Conservation (phyloP, 2,888 invertebrate genomes). For the Anthoptus insignis region DNA sequence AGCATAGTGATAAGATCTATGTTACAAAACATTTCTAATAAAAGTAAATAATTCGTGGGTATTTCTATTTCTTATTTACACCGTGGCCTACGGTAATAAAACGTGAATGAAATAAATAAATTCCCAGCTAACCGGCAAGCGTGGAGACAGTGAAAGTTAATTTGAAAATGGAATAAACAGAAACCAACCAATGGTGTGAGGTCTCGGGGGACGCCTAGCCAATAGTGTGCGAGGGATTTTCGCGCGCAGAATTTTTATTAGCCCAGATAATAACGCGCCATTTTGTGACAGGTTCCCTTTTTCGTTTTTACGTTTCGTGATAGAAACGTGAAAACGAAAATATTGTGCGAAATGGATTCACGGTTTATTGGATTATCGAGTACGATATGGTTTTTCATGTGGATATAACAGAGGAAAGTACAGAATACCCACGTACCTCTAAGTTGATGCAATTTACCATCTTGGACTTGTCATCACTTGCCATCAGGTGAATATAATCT, state of each 20-base stretch:
- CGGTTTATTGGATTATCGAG: slow-evolving; percentile 5
- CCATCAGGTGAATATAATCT: too few relatives aligned
- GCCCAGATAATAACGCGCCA: slow-evolving; percentile 84
- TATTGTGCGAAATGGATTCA: slow-evolving; percentile 2
- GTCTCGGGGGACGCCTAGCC: slow-evolving; percentile 72
- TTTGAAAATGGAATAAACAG: slow-evolving; percentile 86
- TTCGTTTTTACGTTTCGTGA: slow-evolving; percentile 62
- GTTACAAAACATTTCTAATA: background rate
- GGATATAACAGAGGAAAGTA: background rate
- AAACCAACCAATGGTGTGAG: slow-evolving; percentile 72
- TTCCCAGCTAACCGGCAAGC: slow-evolving; percentile 64
- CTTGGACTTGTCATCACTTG: too few relatives aligned
- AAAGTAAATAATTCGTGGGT: too few relatives aligned
- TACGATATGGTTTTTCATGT: background rate
- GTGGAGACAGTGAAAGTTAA: slow-evolving; percentile 83
- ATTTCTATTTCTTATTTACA: slow-evolving; percentile 48
- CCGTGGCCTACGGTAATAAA: slow-evolving; percentile 58
- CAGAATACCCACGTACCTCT: too few relatives aligned
- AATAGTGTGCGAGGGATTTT: slow-evolving; percentile 76
- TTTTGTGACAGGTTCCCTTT: slow-evolving; percentile 80
- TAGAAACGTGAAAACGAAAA: slow-evolving; percentile 61
- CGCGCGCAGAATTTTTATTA: slow-evolving; percentile 87
- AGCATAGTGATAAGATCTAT: too few relatives aligned
- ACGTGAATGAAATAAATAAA: slow-evolving; percentile 74
- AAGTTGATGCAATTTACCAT: too few relatives aligned